These are phyloP conservation scores for Callosobruchus maculatus DNA, from an alignment of 2,888 invertebrate species.

Conservation along the genomic window DNA sequence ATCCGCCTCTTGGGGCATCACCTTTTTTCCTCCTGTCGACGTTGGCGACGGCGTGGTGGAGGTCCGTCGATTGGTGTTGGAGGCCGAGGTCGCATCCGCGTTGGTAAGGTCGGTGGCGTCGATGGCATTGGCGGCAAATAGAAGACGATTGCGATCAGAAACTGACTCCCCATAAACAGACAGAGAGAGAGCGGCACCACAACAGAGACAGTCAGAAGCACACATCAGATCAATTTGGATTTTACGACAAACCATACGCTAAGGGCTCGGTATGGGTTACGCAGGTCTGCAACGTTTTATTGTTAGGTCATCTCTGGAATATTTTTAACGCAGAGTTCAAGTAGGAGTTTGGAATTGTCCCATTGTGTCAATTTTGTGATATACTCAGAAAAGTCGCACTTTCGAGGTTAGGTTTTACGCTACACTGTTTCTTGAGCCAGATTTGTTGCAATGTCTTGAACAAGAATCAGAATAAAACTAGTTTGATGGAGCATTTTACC, in stretches of 20 bases:
- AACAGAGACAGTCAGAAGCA: background rate
- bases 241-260: background rate
- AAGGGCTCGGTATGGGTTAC: background rate
- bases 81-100: background rate
- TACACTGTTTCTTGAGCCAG: too few relatives aligned
- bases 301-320: too few relatives aligned
- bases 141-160: slow-evolving; percentile 49
- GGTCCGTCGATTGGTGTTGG: background rate
- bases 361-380: too few relatives aligned
- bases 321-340: too few relatives aligned
- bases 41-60: slow-evolving; percentile 35
- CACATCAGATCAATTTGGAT: background rate
- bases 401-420: too few relatives aligned
- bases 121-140: slow-evolving; percentile 43
- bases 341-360: too few relatives aligned
- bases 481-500: too few relatives aligned
- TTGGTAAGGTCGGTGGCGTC: background rate
- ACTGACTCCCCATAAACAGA: slow-evolving; percentile 26
- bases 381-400: too few relatives aligned
- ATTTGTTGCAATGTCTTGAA: too few relatives aligned
- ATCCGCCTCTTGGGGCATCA: slow-evolving; percentile 55
- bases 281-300: too few relatives aligned
- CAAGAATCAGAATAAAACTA: too few relatives aligned
- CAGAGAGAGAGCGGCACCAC: background rate
- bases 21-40: slow-evolving; percentile 61